These are phyloP conservation scores for Diabrotica undecimpunctata DNA, from an alignment of 1,140 invertebrate species.

Conservation along the genomic window DNA sequence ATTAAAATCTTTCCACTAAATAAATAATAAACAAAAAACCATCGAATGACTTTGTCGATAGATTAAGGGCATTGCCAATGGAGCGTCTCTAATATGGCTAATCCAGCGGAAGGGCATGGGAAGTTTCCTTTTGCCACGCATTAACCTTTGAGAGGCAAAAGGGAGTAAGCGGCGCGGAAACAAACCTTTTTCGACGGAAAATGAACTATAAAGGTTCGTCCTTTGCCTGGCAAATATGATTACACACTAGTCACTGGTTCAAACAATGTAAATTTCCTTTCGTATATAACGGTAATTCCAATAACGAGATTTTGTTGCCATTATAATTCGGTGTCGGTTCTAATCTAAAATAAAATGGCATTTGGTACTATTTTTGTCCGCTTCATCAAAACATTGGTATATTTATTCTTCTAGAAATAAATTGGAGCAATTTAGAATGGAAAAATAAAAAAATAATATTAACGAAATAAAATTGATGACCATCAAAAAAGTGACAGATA, in stretches of 20 bases:
- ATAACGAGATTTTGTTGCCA: too few species aligned
- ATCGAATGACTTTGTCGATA: neutral
- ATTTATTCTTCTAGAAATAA: too few species aligned
- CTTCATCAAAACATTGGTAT: too few species aligned
- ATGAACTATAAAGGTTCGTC: slow-evolving; percentile 40
- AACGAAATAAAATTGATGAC: too few species aligned
- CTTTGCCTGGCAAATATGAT: slow-evolving; percentile 41
- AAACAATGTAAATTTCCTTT: slow-evolving; percentile 36
- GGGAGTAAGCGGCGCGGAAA: slow-evolving; percentile 37
- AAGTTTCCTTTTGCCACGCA: slow-evolving; percentile 43
- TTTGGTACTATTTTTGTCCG: too few species aligned
- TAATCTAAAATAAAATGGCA: too few species aligned
- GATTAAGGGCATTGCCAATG: slow-evolving; percentile 22
- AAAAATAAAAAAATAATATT: too few species aligned
- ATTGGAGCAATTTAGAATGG: too few species aligned
- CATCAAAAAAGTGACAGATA: too few species aligned
- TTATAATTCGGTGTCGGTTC: too few species aligned
- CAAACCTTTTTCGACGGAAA: slow-evolving; percentile 35
- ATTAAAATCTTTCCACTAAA: neutral
- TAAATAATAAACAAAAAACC: neutral
- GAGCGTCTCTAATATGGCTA: slow-evolving; percentile 34
- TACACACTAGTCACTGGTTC: slow-evolving; percentile 39
- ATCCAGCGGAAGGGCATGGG: slow-evolving; percentile 36
- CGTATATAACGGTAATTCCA: too few species aligned
- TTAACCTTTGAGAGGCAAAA: slow-evolving; percentile 42